Evolutionary conservation across 1,140 invertebrate genomes (phyloP), one percentile per base, ranked within the genome.

Genomic region (Neodiprion fabricii): DNA sequence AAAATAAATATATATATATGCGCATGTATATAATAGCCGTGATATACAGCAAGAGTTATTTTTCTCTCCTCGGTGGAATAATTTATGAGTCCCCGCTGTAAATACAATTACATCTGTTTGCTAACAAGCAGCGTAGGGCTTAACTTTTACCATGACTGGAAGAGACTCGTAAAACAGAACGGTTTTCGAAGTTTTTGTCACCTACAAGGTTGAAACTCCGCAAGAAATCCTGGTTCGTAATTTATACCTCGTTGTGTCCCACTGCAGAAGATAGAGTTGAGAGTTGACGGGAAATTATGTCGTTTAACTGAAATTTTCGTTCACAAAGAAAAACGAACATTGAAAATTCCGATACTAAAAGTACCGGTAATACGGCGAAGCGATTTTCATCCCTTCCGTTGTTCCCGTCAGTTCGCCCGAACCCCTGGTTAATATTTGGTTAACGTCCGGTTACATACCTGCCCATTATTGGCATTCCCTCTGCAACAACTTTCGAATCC

Each of bases 61-160:
- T 9, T 61, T 17, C 53, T 61, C 7, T 61, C n/a, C 53, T 61
- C n/a, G 53, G 53, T 17, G 11, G 11, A 5, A 61, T 61, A 61
- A 61, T 61, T 61, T 61, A 61, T 17, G 53, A 61, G 11, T 61
- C 53, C n/a, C 53, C 9, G 53, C 53, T 61, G 53, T 61, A 61
- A 61, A 61, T 61, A 61, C 53, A 61, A 61, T 61, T 61, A 61
- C 53, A 61, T 61, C 53, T 61, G 53, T 61, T 61, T 61, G 53
- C 53, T 61, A 61, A 61, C 53, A 61, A 61, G 53, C 53, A 61
- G n/a, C 53, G n/a, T 3, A 17, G 53, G 53, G 53, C 9, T 61
- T 61, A 61, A 61, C 53, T 61, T 40, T 61, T 61, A 61, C 53
- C 53, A 4, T 61, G 53, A 61, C 53, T 61, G 11, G 53, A 61